Base-by-base conservation (phyloP, 2,113 vertebrate genomes). In the Tenrec ecaudatus region DNA sequence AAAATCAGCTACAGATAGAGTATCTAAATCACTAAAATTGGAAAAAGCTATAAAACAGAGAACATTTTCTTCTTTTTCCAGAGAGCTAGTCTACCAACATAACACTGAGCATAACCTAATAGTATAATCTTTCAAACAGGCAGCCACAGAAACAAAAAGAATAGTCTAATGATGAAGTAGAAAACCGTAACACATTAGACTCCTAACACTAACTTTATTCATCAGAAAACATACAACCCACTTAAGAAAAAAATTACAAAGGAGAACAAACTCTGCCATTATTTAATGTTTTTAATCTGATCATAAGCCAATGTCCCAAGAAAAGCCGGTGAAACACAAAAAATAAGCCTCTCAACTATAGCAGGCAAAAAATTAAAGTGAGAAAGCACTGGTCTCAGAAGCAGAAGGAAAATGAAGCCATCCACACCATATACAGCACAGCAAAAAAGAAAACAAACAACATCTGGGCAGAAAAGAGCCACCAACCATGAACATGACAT, bases 281-380 rank as follows among this genome's bases (percentile, higher is more conserved):
- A 29, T 82, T 27, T 27, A 66, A 91, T 43, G 81, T 19, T 31
- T 4, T 89, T 19, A 53, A 36, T 57, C 57, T 84, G 58, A 92
- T 80, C 19, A 33, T 31, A 3, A 57, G 1, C 9, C 8, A 19
- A 60, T 43, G 62, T 40, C 38, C 62, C 31, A 16, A 75, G 12
- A 79, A 82, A 92, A 62, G 11, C n/a, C 8, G 25, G 7, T 89
- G 53, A 78, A 82, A 86, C 27, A 90, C 29, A 92, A 76, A 92
- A 73, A 53, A 53, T 53, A 40, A 92, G 10, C 58, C 29, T 6
- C 88, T 36, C 62, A 78, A 79, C 38, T 47, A 33, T 23, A 53
- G 47, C 6, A 79, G 3, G 29, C 53, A 19, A 79, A 76, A 33
- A 16, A 2, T 19, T 33, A 80, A 86, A 77, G 27, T 53, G 47